Evolutionary conservation across 2,113 vertebrate genomes (phyloP), one percentile per base, ranked within the genome.

Genomic region (Takifugu bimaculatus): DNA sequence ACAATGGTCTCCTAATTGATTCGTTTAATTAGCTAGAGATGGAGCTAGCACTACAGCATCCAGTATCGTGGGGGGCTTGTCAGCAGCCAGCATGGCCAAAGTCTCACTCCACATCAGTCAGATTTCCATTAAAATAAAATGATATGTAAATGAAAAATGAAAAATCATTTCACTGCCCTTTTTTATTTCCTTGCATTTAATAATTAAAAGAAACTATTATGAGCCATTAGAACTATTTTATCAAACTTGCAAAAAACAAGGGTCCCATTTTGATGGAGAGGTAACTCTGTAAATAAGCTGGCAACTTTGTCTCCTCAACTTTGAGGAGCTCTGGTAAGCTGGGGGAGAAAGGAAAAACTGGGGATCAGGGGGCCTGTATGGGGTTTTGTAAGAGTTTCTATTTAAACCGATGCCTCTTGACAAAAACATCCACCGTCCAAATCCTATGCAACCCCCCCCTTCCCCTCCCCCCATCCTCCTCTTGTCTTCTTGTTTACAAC

Each of bases 11-110:
- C 91, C 95, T 97, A 98, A 99, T 97, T 99, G 96, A 98, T 98
- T 98, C 92, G 92, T 96, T 99, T 98, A 98, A 99, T 99, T 99
- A 97, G 94, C 94, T 90, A 85, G 92, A 95, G 93, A 95, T 93
- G 92, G 92, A 93, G 92, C 91, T 91, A 88, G 81, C 74, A 82
- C 87, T 88, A 85, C 86, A 75, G 93, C 93, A 91, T 94, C 87
- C 87, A 80, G 86, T 93, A 91, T 90, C 85, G 77, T 69, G 89
- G 89, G 88, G 91, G 87, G 81, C 82, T 55, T 57, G 62, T 81
- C 35, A 45, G 62, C 74, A 87, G 85, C 61, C 68, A 29, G 72
- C 75, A 54, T 60, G 77, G 77, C 76, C 90, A 77, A 65, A 88
- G 82, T 86, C 80, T 79, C 88, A 87, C 78, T 87, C 86, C 85